Evolutionary conservation across 2,888 invertebrate genomes (phyloP), one percentile per base, ranked within the genome.

Genomic region (Sphaeridia pumilis): DNA sequence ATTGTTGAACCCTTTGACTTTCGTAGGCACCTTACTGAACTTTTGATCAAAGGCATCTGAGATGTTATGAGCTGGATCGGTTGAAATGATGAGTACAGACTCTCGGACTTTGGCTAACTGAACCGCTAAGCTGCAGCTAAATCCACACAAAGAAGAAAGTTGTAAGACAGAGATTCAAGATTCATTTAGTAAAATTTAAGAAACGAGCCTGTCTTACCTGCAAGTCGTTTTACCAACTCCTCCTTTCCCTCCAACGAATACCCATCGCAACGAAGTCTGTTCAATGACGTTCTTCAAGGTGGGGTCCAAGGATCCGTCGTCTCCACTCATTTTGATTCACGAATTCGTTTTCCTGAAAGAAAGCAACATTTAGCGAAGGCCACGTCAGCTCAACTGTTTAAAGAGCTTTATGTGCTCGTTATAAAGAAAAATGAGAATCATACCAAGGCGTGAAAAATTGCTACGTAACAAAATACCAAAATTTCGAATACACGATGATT

Each of bases 141-240:
- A 74, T 59, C 31, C 31, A 31, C 31, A 21, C 31, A 35, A 43
- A 45, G 14, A 12, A 53, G 38, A n/a, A n/a, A n/a, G n/a, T n/a
- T n/a, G n/a, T n/a, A n/a, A n/a, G n/a, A n/a, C n/a, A n/a, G n/a
- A n/a, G n/a, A n/a, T n/a, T n/a, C n/a, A n/a, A n/a, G n/a, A n/a
- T n/a, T n/a, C n/a, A n/a, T n/a, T n/a, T n/a, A n/a, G n/a, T n/a
- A n/a, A n/a, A n/a, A n/a, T n/a, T n/a, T n/a, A n/a, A n/a, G n/a
- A n/a, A n/a, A n/a, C n/a, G n/a, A n/a, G n/a, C n/a, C n/a, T n/a
- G n/a, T n/a, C n/a, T 43, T 74, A 87, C 95, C 95, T 97, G 82
- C 95, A 95, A 25, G 98, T 99, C 63, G 98, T 98, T 80, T 99
- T 99, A 35, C 98, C 98, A 64, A 99, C 98, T 67, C 98, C 98